A percentile compares a stretch with the other conserved stretches of the same genome.
Conservation (phyloP, 2,113 vertebrate species). For the Nyctibius bracteatus region DNA sequence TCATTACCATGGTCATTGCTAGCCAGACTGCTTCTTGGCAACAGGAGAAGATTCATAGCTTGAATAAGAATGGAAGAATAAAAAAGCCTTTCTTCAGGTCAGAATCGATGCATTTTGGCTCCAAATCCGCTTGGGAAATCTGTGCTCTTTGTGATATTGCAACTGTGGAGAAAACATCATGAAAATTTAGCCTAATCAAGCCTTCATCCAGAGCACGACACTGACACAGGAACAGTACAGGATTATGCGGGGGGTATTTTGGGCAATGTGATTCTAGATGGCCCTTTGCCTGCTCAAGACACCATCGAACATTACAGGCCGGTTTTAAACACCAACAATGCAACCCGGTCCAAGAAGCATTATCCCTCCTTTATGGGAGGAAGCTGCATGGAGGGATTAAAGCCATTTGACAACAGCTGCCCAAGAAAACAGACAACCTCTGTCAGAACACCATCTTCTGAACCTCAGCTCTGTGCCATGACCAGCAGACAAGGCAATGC, state of each 20-base stretch:
- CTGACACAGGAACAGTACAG: not conserved
- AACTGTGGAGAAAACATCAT: not conserved
- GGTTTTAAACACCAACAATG: not conserved
- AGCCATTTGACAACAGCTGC: not conserved
- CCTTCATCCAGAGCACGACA: not conserved
- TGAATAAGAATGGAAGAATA: not conserved
- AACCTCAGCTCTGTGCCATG: not conserved
- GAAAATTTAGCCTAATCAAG: not conserved
- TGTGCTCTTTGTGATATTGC: not conserved
- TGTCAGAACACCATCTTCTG: not conserved
- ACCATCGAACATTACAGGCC: not conserved
- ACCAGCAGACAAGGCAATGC: not conserved
- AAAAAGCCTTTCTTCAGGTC: not conserved
- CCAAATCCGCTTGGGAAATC: not conserved
- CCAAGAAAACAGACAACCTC: not conserved
- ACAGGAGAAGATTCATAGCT: not conserved
- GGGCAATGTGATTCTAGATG: not conserved
- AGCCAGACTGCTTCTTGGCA: not conserved
- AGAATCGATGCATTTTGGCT: not conserved
- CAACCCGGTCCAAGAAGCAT: accelerated
- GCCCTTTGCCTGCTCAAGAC: not conserved
- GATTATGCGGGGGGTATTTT: not conserved
- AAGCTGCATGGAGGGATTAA: not conserved
- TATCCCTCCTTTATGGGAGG: not conserved
- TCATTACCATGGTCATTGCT: not conserved